A percentile compares a stretch with the other conserved stretches of the same genome.
phyloP scores from a whole-genome alignment of 2,888 invertebrate genomes.

The Iselma pallidipennis region DNA sequence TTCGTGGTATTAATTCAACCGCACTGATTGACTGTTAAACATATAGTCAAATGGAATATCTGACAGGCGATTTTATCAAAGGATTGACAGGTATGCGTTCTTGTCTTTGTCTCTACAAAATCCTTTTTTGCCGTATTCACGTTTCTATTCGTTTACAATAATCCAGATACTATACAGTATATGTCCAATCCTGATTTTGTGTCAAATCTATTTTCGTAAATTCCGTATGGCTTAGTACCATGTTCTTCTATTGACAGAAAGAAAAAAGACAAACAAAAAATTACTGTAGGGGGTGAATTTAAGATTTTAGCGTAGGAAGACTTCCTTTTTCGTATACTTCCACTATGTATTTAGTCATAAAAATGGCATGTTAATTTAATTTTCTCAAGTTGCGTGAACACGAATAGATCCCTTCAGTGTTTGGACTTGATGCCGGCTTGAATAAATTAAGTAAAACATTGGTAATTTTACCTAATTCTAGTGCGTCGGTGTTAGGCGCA shows the following conservation, averaged over 20 bases:
- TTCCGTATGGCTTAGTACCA: no score
- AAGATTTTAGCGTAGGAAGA: no score
- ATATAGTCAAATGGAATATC: neutral
- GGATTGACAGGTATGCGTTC: neutral
- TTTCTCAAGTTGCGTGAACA: slow-evolving; percentile 18
- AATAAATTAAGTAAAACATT: slow-evolving; percentile 24
- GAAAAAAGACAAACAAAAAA: no score
- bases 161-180: no score
- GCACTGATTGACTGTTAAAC: neutral
- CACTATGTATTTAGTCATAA: slow-evolving; percentile 16
- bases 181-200: no score
- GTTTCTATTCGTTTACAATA: no score
- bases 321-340: no score
- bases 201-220: no score
- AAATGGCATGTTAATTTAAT: slow-evolving; percentile 28
- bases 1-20: neutral
- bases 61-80: neutral
- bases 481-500: slow-evolving; percentile 23
- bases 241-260: no score
- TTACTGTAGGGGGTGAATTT: no score
- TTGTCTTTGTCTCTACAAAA: neutral
- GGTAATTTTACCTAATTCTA: slow-evolving; percentile 39
- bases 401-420: slow-evolving; percentile 10
- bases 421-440: slow-evolving; percentile 12
- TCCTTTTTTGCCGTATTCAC: neutral